Evolutionary conservation across 2,113 vertebrate species (phyloP), one percentile per base, ranked within the genome.

Genomic region (Zonotrichia leucophrys): DNA sequence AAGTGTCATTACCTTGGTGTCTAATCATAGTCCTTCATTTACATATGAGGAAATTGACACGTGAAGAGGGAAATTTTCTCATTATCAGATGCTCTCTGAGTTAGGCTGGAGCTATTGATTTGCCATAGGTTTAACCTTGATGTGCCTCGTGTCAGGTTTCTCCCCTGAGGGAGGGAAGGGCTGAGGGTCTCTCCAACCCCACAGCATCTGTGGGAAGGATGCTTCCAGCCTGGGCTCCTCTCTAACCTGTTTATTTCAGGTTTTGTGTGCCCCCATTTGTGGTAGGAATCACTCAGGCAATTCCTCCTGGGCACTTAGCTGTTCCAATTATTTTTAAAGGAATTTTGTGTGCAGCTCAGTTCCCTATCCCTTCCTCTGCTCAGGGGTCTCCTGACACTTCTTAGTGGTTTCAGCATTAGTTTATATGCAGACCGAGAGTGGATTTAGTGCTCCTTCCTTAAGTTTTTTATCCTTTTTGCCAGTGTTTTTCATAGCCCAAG

Each of bases 1-100:
- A 70, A 90, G 86, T 90, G 92, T 96, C 89, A 92, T 97, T 89
- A 96, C 88, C 89, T 75, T 35, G 35, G 33, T 72, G 52, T 72
- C 89, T 96, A 95, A 97, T 97, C 86, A 97, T 33, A 94, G 92
- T 47, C 53, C 83, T 92, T 90, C 73, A 97, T 96, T 95, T 97
- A 89, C 92, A 95, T 95, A 81, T n/a, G 86, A 96, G 94, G 64
- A 92, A 96, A 89, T 60, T 78, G 92, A 60, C 94, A 97, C 53
- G 64, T 55, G 80, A 80, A 92, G 94, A 94, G 91, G 73, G 56
- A 87, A 77, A 87, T 91, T 96, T 95, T 70, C 94, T 95, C 91
- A 93, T 93, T 95, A 95, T 81, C 83, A 83, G 42, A 83, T 72
- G 80, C 64, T 89, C 47, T 12, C 80, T 68, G 23, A 83, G 90